Conservation (phyloP, 2,113 vertebrate genomes). For the Actenoides hombroni region DNA sequence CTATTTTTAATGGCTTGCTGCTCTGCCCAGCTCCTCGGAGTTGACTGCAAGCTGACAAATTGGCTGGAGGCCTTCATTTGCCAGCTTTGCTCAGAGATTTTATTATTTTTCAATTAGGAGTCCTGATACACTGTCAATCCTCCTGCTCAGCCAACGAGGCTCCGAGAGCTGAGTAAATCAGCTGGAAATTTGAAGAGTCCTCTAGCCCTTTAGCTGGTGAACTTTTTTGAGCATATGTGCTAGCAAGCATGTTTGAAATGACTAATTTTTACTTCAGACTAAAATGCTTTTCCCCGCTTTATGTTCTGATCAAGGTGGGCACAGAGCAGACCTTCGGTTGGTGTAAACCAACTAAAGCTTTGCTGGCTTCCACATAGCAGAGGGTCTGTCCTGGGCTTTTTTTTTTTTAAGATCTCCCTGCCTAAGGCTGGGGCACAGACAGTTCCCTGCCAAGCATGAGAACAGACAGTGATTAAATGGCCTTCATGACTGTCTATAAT, state of each 20-base stretch:
- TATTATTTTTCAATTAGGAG: conserved; percentile 71
- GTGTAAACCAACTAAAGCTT: fast-evolving
- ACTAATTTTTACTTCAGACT: not conserved
- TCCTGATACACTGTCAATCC: conserved; percentile 64
- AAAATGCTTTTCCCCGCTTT: not conserved
- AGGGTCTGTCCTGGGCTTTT: not conserved
- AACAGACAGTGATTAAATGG: not conserved
- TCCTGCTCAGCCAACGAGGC: conserved; percentile 47
- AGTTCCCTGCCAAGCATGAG: not conserved
- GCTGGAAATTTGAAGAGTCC: conserved; percentile 44
- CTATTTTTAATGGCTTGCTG: conserved; percentile 68
- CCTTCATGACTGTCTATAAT: not conserved
- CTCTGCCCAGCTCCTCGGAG: conserved; percentile 51
- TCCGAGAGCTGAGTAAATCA: conserved; percentile 44
- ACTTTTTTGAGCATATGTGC: conserved; percentile 55
- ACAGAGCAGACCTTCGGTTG: not conserved
- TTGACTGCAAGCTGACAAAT: conserved; percentile 74
- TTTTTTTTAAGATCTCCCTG: not conserved
- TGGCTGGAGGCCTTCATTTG: conserved; percentile 68
- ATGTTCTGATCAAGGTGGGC: not conserved
- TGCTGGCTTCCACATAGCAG: not conserved
- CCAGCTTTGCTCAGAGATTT: conserved; percentile 70
- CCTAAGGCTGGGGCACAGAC: not conserved
- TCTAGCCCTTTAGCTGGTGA: conserved; percentile 60
- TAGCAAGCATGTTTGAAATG: not conserved